A percentile compares a stretch with the other conserved stretches of the same genome.
These are phyloP conservation scores for Girardia tigrina DNA, from an alignment of 2,888 invertebrate genomes.

Conservation along the genomic window DNA sequence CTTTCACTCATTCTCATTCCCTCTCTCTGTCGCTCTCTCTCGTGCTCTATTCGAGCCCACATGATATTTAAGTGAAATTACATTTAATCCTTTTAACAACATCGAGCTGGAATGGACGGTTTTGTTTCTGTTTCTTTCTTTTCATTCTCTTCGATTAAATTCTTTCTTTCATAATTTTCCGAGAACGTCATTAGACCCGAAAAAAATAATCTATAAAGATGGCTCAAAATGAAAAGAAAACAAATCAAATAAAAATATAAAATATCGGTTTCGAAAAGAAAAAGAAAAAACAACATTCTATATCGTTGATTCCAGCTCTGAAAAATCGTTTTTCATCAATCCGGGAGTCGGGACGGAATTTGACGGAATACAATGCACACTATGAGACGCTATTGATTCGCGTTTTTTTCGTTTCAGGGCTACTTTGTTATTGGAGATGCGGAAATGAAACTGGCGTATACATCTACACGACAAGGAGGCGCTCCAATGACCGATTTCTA, in stretches of 20 bases:
- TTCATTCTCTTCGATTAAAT: too few species aligned
- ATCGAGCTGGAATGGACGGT: not conserved
- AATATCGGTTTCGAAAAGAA: too few species aligned
- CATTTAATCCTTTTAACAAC: not conserved
- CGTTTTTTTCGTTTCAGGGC: conserved; percentile 40
- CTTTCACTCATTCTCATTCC: too few species aligned
- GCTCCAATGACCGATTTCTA: conserved; percentile 20
- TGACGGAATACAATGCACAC: not conserved
- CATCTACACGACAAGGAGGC: conserved; percentile 39
- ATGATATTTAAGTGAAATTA: not conserved
- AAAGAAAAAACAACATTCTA: too few species aligned
- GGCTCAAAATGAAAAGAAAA: too few species aligned
- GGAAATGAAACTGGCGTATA: conserved; percentile 43
- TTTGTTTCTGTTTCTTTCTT: not conserved
- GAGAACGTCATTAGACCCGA: too few species aligned
- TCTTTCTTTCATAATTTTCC: too few species aligned
- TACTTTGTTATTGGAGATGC: conserved; percentile 41
- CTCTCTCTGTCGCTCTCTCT: not conserved
- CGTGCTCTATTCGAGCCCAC: not conserved
- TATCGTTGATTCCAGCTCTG: conserved; percentile 8
- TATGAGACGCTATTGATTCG: not conserved
- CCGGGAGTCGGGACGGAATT: conserved; percentile 13
- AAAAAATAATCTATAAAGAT: too few species aligned
- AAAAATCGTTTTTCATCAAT: not conserved
- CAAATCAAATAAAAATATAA: too few species aligned